Evolutionary conservation across 2,888 invertebrate species (phyloP).

Genomic region (Cheilosia vulpina): DNA sequence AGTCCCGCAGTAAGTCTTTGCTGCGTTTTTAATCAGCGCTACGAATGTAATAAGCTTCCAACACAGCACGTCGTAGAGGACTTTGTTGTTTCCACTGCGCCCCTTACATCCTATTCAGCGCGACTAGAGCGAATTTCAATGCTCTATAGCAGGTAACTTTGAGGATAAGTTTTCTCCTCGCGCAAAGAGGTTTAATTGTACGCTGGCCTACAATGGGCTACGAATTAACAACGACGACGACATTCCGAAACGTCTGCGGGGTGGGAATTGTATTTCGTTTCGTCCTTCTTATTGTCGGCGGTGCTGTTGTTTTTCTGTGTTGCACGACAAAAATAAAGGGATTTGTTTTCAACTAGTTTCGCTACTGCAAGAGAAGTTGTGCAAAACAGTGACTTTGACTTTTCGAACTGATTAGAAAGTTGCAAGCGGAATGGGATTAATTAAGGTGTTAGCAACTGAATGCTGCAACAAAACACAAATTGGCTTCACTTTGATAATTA

Average conservation of each 20-base stretch:
- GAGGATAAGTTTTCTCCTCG: constrained; percentile 34
- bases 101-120: background rate
- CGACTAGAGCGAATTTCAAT: background rate
- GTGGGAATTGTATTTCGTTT: constrained; percentile 9
- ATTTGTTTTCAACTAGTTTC: constrained; percentile 15
- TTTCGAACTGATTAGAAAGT: constrained; percentile 62
- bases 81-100: constrained; percentile 17
- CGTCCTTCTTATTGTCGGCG: constrained; percentile 12
- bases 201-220: constrained; percentile 53
- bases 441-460: constrained; percentile 27
- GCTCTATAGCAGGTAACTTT: constrained; percentile 18
- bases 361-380: background rate
- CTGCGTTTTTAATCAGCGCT: constrained; percentile 64
- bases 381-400: constrained; percentile 50
- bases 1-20: constrained; percentile 50
- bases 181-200: constrained; percentile 52
- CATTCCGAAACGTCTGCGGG: background rate
- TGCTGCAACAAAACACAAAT: constrained; percentile 2
- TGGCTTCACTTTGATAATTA: constrained; percentile 42
- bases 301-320: background rate
- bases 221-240: constrained; percentile 44
- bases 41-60: constrained; percentile 42
- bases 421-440: constrained; percentile 27
- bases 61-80: background rate
- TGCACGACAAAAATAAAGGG: constrained; percentile 7